Evolutionary conservation across 2,888 invertebrate species (phyloP).

Genomic region (Leucophenga maculata): DNA sequence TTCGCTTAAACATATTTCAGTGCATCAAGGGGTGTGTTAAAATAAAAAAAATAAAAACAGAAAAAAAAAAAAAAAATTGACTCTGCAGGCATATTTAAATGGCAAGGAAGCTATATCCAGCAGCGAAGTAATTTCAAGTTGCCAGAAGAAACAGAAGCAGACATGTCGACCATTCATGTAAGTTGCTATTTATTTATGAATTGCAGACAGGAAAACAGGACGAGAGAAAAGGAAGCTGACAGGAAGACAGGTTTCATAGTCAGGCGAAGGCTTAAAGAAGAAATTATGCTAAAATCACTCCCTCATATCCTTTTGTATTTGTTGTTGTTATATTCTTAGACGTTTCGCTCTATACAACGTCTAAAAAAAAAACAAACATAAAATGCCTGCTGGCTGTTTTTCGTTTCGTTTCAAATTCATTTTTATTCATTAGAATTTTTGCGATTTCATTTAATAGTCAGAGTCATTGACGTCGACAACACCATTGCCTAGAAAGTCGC

Average conservation of each 20-base stretch:
- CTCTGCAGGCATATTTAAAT: background rate
- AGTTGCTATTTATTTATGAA: background rate
- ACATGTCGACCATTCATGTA: background rate
- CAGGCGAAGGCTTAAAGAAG: background rate
- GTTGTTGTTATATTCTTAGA: background rate
- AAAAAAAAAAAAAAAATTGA: background rate
- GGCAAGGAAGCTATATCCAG: background rate
- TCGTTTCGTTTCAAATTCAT: slow-evolving; percentile 53
- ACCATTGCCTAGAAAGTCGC: too few species aligned
- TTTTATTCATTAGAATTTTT: slow-evolving; percentile 56
- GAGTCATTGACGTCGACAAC: background rate
- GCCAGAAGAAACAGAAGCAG: background rate
- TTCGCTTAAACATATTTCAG: too few species aligned
- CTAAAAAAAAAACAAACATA: too few species aligned
- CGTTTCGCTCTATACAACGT: background rate
- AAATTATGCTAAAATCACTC: background rate
- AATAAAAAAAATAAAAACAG: background rate
- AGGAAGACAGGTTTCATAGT: background rate
- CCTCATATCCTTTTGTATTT: background rate
- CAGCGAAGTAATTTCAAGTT: background rate
- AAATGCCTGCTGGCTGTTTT: slow-evolving; percentile 14
- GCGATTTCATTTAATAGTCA: slow-evolving; percentile 35
- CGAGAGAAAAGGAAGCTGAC: background rate
- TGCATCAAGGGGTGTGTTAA: too few species aligned
- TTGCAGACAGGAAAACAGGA: background rate